A percentile compares a stretch with the other conserved stretches of the same genome.
Conservation (phyloP, 92 coral and sea anemone genomes). For the Bergia sp. region DNA sequence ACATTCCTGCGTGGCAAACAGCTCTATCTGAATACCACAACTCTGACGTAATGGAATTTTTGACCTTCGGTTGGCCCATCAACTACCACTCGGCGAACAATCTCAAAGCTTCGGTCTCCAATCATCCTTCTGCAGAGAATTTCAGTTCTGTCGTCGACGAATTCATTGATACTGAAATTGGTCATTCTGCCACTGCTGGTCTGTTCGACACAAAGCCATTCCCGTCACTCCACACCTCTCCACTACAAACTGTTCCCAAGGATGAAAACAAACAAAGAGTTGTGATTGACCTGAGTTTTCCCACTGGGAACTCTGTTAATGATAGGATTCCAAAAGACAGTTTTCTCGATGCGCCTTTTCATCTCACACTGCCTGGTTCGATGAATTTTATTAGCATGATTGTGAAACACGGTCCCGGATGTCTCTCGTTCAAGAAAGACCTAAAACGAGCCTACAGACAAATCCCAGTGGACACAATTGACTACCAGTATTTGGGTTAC, state of each 20-base stretch:
- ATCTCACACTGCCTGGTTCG: conserved; percentile 47
- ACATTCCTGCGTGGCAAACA: conserved; percentile 39
- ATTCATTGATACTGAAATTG: conserved; percentile 51
- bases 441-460: conserved; percentile 52
- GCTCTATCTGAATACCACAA: conserved; percentile 40
- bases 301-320: conserved; percentile 36
- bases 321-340: conserved; percentile 34
- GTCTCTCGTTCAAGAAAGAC: conserved; percentile 48
- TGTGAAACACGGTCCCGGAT: conserved; percentile 42
- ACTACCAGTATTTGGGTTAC: conserved; percentile 37
- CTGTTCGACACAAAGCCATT: conserved; percentile 37
- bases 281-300: conserved; percentile 58
- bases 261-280: conserved; percentile 39
- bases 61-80: conserved; percentile 56
- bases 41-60: conserved; percentile 34
- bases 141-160: conserved; percentile 31
- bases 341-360: conserved; percentile 36
- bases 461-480: conserved; percentile 54
- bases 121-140: conserved; percentile 48
- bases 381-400: conserved; percentile 35
- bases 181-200: conserved; percentile 46
- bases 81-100: conserved; percentile 9
- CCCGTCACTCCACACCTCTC: conserved; percentile 34
- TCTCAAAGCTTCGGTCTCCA: conserved; percentile 40
- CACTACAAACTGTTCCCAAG: conserved; percentile 53